Evolutionary conservation across 1,140 invertebrate species (phyloP), one percentile per base, ranked within the genome.

Genomic region (Papilio polytes): DNA sequence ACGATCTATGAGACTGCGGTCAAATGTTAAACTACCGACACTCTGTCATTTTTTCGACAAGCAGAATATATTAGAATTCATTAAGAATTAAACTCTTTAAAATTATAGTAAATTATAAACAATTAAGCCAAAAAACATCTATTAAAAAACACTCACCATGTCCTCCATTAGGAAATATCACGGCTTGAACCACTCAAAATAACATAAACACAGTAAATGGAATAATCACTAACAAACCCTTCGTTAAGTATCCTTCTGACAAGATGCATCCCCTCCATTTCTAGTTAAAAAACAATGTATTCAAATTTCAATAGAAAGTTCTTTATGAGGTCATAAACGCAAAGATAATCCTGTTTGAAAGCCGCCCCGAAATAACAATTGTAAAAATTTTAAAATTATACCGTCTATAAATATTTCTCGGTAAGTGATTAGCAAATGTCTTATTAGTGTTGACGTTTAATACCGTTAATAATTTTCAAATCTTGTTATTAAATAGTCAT

Each of bases 271-370:
- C 22, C 59, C 59, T 13, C 59, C 59, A 63, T 63, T 26, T 59
- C n/a, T 59, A 0, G 53, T 59, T n/a, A 63, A 63, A 63, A 26
- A 63, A 26, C 36, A 41, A 41, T 41, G 36, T 41, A 41, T 41
- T 41, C 7, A 7, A 41, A 41, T 41, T 41, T 41, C 36, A 10
- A 13, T 63, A n/a, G 9, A 63, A 26, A 26, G 22, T 12, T 63
- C 22, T 63, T 63, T 26, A 63, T 26, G 22, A 63, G 59, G 59
- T 15, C 22, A 63, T 63, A 63, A 63, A 63, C 6, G 6, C 59
- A 63, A 59, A 63, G 59, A 63, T 63, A 63, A 63, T 63, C 59
- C 22, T 26, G 12, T 63, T 63, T 63, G 20, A 12, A 63, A 63
- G 59, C 22, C n/a, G n/a, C n/a, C 2, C 9, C 3, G 59, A 10